Evolutionary conservation across 2,888 invertebrate genomes (phyloP), one percentile per base, ranked within the genome.

Genomic region (Dynastes maya): DNA sequence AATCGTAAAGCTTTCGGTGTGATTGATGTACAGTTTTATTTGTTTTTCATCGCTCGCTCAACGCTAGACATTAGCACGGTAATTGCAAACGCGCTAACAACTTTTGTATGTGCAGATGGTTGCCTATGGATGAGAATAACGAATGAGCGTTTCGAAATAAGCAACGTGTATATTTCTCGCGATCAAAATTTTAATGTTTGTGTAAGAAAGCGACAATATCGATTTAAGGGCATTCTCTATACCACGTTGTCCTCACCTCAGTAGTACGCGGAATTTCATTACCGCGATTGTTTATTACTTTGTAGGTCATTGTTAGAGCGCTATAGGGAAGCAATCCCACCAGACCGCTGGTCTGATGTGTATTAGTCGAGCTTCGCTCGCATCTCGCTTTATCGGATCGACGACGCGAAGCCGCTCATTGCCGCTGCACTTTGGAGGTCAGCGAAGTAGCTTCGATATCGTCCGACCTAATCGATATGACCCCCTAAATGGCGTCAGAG

Each of bases 261-360:
- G 84, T 85, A 84, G 83, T 81, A 82, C 77, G 77, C 77, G 78
- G 81, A 83, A 85, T 85, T 83, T 83, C 83, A 83, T 82, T 81
- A 81, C 79, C 78, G 80, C 76, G 64, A 71, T 83, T 83, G 84
- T 84, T 83, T 84, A 84, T 83, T 80, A 55, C 16, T 55, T n/a
- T 5, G 16, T 16, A 55, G 55, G 55, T n/a, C 55, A 55, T 5
- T 55, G 55, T 11, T 16, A 16, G 32, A 32, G n/a, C 11, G 55
- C 1, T 55, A 45, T 45, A 11, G 45, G 5, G 5, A 45, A 45
- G 45, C 45, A 11, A 45, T 11, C 45, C 45, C 45, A 22, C 55
- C 5, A 45, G 16, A 16, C 13, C 22, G 79, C 80, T 78, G 83
- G 16, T 16, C 82, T 45, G 65, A n/a, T 53, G 64, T 75, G 40